These are phyloP conservation scores for Grallaria varia DNA, from an alignment of 2,113 vertebrate genomes.

Conservation along the genomic window DNA sequence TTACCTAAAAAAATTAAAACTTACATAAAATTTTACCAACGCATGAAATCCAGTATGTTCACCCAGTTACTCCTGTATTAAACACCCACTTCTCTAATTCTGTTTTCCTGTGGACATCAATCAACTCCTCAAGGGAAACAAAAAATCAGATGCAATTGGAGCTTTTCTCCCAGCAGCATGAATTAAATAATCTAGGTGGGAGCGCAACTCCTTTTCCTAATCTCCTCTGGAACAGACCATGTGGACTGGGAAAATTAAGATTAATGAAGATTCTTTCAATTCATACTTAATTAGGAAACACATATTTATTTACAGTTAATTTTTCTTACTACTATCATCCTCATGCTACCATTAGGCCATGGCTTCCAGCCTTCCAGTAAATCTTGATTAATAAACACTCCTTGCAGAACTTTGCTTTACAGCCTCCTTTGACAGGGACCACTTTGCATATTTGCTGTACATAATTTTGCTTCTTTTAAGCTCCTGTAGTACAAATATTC, in stretches of 20 bases:
- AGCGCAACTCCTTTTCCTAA: neutral
- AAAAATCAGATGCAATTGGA: neutral
- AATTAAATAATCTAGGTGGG: constrained; percentile 9
- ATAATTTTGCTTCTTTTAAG: neutral
- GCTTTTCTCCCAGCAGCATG: neutral
- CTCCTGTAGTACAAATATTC: neutral
- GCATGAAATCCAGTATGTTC: neutral
- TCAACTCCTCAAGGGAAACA: neutral
- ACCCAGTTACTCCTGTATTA: neutral
- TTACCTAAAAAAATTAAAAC: neutral
- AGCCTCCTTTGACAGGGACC: neutral
- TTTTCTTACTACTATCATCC: constrained; percentile 8
- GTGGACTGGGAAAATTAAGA: neutral
- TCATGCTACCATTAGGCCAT: neutral
- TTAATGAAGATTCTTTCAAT: neutral
- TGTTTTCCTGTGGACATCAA: neutral
- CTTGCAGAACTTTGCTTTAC: neutral
- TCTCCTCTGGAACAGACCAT: neutral
- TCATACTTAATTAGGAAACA: neutral
- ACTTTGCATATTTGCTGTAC: neutral
- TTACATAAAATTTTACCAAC: neutral
- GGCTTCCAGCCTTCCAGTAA: neutral
- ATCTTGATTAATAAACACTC: neutral
- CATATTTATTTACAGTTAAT: neutral
- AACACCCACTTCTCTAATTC: constrained; percentile 5